Percentiles rank a stretch among this genome's conserved stretches.
phyloP scores from a whole-genome alignment of 2,113 vertebrate species.

The Chionomys nivalis region DNA sequence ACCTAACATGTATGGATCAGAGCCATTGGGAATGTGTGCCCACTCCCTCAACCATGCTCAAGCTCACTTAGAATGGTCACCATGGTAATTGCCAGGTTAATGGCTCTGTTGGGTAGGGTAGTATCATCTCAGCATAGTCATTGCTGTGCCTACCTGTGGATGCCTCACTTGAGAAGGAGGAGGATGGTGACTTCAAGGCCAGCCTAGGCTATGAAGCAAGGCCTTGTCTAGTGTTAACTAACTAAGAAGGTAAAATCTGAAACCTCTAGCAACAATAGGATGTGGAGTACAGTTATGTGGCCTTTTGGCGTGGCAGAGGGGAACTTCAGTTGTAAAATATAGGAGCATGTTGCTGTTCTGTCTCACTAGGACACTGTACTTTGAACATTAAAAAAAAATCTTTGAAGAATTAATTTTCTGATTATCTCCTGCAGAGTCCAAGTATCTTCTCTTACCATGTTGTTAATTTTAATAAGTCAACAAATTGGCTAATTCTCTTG shows the following conservation, averaged over 20 bases:
- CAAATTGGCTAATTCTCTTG: constrained; percentile 62
- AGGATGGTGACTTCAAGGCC: not conserved
- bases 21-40: not conserved
- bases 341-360: not conserved
- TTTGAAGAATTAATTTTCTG: constrained; percentile 56
- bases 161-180: not conserved
- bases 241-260: not conserved
- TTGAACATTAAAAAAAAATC: constrained; percentile 53
- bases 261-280: not conserved
- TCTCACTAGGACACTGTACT: not conserved
- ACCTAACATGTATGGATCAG: not conserved
- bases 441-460: constrained; percentile 44
- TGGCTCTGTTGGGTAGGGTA: not conserved
- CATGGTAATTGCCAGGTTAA: not conserved
- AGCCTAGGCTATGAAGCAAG: not conserved
- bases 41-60: not conserved
- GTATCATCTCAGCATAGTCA: not conserved
- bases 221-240: not conserved
- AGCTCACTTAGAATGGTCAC: not conserved
- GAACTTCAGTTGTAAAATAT: not conserved
- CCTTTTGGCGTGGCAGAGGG: not conserved
- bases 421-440: constrained; percentile 43
- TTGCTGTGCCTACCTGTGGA: not conserved
- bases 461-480: constrained; percentile 65
- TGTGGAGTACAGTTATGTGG: not conserved